phyloP scores from a whole-genome alignment of 2,113 vertebrate species.

The Castor canadensis region DNA sequence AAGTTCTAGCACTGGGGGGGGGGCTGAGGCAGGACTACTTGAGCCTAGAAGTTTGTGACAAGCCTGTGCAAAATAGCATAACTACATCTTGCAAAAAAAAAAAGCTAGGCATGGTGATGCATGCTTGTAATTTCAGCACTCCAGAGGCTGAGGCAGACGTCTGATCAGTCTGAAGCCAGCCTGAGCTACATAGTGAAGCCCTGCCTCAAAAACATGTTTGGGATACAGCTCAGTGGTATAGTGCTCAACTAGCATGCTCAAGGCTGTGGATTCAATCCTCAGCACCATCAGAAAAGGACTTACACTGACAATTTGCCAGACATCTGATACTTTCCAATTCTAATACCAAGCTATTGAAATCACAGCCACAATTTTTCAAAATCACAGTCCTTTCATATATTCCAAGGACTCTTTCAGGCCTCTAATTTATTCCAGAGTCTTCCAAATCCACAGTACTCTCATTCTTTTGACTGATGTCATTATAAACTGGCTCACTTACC shows the following conservation, averaged over 20 bases:
- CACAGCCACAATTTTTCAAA: not conserved
- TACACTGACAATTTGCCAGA: not conserved
- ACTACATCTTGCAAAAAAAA: too few relatives aligned
- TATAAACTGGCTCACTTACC: not conserved
- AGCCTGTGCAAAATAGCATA: not conserved
- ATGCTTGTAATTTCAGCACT: too few relatives aligned
- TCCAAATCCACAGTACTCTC: not conserved
- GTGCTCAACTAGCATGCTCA: too few relatives aligned
- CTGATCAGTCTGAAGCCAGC: too few relatives aligned
- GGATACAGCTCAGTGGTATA: too few relatives aligned
- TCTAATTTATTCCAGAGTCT: not conserved
- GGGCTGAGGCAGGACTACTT: not conserved
- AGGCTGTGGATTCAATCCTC: too few relatives aligned
- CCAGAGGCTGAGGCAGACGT: too few relatives aligned
- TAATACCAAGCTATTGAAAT: not conserved
- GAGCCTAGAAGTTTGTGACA: too few relatives aligned
- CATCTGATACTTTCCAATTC: not conserved
- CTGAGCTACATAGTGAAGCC: too few relatives aligned
- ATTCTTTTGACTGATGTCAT: not conserved
- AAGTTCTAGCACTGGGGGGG: not conserved
- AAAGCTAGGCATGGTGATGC: too few relatives aligned
- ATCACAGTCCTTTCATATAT: not conserved
- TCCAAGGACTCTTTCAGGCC: not conserved
- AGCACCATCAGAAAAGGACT: too few relatives aligned
- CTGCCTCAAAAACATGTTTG: too few relatives aligned